These are phyloP conservation scores for Crematogaster levior DNA, from an alignment of 2,888 invertebrate species.

Conservation along the genomic window DNA sequence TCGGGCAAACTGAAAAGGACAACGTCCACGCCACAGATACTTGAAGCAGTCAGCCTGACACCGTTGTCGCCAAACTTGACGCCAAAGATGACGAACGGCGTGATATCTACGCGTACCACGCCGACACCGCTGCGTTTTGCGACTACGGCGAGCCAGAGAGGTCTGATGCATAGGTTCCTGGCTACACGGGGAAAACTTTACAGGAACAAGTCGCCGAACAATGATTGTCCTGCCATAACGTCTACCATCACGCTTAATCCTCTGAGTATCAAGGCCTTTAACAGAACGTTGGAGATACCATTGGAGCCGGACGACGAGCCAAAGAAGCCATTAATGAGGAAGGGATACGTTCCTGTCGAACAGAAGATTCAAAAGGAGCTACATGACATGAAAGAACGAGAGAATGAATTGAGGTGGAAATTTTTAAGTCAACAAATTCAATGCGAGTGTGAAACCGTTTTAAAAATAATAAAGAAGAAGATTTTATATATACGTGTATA, in stretches of 20 bases:
- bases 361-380: slow-evolving; percentile 95
- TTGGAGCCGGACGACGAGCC: slow-evolving; percentile 77
- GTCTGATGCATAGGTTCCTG: slow-evolving; percentile 93
- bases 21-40: slow-evolving; percentile 82
- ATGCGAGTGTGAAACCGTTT: background rate
- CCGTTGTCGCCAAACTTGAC: slow-evolving; percentile 69
- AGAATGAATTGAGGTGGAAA: slow-evolving; percentile 90
- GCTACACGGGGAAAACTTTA: slow-evolving; percentile 91
- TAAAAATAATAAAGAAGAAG: background rate
- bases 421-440: background rate
- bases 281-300: slow-evolving; percentile 76
- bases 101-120: slow-evolving; percentile 79
- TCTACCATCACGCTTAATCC: slow-evolving; percentile 78
- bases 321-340: slow-evolving; percentile 87
- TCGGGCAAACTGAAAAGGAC: slow-evolving; percentile 82
- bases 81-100: slow-evolving; percentile 83
- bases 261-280: slow-evolving; percentile 78
- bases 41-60: slow-evolving; percentile 75
- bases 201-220: slow-evolving; percentile 72
- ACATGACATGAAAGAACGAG: slow-evolving; percentile 93
- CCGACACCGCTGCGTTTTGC: slow-evolving; percentile 87
- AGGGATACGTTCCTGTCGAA: slow-evolving; percentile 94
- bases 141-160: slow-evolving; percentile 90
- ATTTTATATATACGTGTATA: too few relatives aligned
- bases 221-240: slow-evolving; percentile 71